Base-by-base conservation (phyloP, 2,113 vertebrate genomes). In the Phainopepla nitens region DNA sequence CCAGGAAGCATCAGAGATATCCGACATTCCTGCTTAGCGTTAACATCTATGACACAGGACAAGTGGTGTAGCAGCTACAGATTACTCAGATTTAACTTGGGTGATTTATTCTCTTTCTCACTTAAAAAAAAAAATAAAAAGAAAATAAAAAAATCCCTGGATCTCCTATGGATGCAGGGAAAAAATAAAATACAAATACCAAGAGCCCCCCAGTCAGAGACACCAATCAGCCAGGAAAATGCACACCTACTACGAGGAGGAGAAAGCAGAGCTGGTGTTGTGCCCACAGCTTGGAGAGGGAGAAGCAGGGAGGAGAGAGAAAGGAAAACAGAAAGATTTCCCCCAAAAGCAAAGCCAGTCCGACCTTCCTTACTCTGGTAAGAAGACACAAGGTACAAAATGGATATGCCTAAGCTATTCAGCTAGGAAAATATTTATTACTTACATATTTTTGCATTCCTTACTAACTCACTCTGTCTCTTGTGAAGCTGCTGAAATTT, bases 161-260 rank as follows among this genome's bases (percentile, higher is more conserved):
- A 66, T 75, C 17, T 65, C 54, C 54, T 76, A 35, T 0, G 51
- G 65, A 84, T 36, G 4, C 33, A 77, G 84, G 57, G 83, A 58
- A 71, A 81, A 53, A 44, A 51, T 35, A 39, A 47, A 45, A 62
- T 25, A 39, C 65, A 83, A 84, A 73, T 78, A 78, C 85, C 79
- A 75, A 60, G 33, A 95, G 57, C 51, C 18, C 39, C 92, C 91
- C 82, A 95, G 69, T 90, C 96, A 97, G 96, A 98, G 94, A 97
- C 86, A 97, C 97, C 98, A 97, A 97, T 96, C 97, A 98, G 98
- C 97, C 98, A 97, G 87, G 96, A 93, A 98, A 97, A 98, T 64
- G 96, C 93, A 96, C 97, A 97, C 97, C 97, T 98, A 94, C 95
- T 91, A 97, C 6, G 51, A 96, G 93, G 92, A 93, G 93, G 90